Evolutionary conservation across 2,888 invertebrate species (phyloP).

Genomic region (Cephus runcator): DNA sequence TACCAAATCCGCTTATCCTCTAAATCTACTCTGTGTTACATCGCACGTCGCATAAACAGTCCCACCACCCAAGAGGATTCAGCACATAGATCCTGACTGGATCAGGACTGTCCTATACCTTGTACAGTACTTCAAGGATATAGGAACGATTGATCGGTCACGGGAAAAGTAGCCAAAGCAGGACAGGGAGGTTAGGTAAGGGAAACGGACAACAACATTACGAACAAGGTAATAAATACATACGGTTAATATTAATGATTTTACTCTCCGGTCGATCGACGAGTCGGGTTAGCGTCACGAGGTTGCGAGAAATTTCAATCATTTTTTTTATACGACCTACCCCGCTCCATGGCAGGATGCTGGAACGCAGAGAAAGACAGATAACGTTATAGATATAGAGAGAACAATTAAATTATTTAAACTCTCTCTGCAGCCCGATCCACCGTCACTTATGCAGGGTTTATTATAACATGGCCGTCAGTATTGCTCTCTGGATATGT

Average conservation of each 20-base stretch:
- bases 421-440: not conserved
- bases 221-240: constrained; percentile 12
- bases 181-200: not conserved
- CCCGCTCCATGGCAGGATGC: not conserved
- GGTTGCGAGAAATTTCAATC: not conserved
- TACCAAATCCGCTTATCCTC: not conserved
- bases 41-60: not conserved
- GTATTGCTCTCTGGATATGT: not conserved
- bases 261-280: not conserved
- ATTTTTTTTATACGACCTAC: not conserved
- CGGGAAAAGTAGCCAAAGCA: not conserved
- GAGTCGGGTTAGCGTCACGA: not conserved
- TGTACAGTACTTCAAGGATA: not conserved
- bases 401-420: not conserved
- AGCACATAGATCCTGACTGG: not conserved
- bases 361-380: not conserved
- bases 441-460: not conserved
- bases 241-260: constrained; percentile 7
- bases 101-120: not conserved
- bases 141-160: not conserved
- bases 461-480: not conserved
- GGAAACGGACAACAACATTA: not conserved
- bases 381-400: not conserved
- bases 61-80: not conserved
- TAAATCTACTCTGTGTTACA: not conserved